Conservation (phyloP, 2,113 vertebrate genomes). For the Cyanoderma ruficeps region DNA sequence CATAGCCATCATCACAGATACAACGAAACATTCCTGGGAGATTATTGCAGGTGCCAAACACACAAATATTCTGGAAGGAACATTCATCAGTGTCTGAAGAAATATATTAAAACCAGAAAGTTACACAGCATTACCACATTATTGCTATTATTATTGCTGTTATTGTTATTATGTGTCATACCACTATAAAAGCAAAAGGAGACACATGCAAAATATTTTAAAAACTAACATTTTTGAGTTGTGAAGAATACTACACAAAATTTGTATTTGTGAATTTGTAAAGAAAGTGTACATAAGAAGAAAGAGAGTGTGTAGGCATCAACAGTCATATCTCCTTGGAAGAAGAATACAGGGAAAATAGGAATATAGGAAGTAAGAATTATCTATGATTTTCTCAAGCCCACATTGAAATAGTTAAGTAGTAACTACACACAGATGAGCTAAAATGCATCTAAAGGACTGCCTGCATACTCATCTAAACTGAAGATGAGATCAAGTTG, state of each 20-base stretch:
- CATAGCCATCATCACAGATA: slow-evolving; percentile 85
- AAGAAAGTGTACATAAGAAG: not conserved
- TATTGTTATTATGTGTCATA: not conserved
- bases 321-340: not conserved
- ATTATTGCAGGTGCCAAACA: slow-evolving; percentile 86
- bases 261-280: not conserved
- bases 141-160: not conserved
- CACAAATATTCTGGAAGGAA: slow-evolving; percentile 82
- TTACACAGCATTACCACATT: not conserved
- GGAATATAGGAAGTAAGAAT: not conserved
- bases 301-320: not conserved
- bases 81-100: slow-evolving; percentile 84
- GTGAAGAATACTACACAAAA: not conserved
- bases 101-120: not conserved
- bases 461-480: not conserved
- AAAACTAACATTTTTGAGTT: not conserved
- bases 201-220: not conserved
- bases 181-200: not conserved
- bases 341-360: not conserved
- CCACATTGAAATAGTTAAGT: not conserved
- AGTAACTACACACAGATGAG: not conserved
- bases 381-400: not conserved
- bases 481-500: not conserved
- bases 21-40: slow-evolving; percentile 85
- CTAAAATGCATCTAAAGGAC: not conserved